Percentiles rank a stretch among this genome's conserved stretches.
Evolutionary conservation across 2,797 vertebrate species (phyloP).

Genomic region (Cyprinodon diabolis): DNA sequence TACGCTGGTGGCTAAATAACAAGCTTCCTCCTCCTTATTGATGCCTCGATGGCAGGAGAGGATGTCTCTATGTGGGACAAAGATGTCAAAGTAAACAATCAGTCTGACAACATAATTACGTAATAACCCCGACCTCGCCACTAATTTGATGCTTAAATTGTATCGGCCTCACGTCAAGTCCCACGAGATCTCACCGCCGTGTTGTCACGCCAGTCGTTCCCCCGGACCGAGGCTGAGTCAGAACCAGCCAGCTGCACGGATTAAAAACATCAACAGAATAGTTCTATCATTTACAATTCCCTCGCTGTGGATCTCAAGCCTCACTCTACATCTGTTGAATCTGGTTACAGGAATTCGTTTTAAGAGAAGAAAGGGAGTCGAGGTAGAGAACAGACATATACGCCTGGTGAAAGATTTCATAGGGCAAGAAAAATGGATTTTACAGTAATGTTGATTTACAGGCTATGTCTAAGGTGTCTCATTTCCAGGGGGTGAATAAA

Average conservation of each 20-base stretch:
- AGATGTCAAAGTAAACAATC: constrained; percentile 70
- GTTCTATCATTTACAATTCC: constrained; percentile 32
- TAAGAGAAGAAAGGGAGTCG: background rate
- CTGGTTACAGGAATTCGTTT: constrained; percentile 23
- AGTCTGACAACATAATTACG: constrained; percentile 70
- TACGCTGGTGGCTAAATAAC: constrained; percentile 32
- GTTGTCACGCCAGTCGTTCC: constrained; percentile 61
- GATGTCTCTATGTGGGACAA: constrained; percentile 49
- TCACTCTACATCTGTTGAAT: constrained; percentile 3
- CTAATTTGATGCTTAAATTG: constrained; percentile 65
- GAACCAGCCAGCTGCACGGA: constrained; percentile 55
- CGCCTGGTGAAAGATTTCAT: constrained; percentile 8
- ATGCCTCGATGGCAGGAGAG: constrained; percentile 40
- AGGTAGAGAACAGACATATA: constrained; percentile 31
- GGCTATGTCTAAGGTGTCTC: constrained; percentile 60
- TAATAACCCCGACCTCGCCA: constrained; percentile 59
- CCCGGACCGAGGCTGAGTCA: constrained; percentile 52
- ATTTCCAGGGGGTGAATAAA: constrained; percentile 67
- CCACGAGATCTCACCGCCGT: constrained; percentile 43
- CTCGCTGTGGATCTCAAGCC: constrained; percentile 6
- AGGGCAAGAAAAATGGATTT: constrained; percentile 69
- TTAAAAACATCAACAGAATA: constrained; percentile 39
- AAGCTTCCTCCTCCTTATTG: constrained; percentile 41
- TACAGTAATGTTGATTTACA: constrained; percentile 69
- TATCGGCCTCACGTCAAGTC: constrained; percentile 55